Evolutionary conservation across 23 tunicate species (phyloP).

Genomic region (Trididemnum miniatum): DNA sequence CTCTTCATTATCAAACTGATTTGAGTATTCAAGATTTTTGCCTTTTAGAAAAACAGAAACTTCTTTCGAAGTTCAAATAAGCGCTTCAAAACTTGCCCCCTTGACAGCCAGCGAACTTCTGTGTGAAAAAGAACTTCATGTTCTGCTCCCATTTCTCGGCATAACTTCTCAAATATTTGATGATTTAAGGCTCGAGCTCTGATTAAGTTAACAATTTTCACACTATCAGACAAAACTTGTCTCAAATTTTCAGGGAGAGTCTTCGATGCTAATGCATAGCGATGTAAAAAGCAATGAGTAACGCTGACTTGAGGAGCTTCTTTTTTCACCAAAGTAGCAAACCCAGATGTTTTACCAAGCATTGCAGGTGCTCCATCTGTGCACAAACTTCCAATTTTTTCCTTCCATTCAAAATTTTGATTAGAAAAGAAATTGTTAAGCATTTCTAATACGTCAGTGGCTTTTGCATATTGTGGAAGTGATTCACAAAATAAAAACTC

Average conservation of each 20-base stretch:
- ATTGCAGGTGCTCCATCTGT: too few relatives aligned
- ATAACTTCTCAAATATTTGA: slow-evolving; percentile 42
- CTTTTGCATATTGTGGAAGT: slow-evolving; percentile 46
- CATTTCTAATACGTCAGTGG: slow-evolving; percentile 25
- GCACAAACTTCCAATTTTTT: too few relatives aligned
- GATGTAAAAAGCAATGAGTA: slow-evolving; percentile 52
- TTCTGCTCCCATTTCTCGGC: slow-evolving; percentile 45
- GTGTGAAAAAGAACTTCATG: slow-evolving; percentile 39
- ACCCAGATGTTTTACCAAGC: too few relatives aligned
- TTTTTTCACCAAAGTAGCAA: too few relatives aligned
- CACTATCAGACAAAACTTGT: slow-evolving; percentile 41
- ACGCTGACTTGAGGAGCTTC: slow-evolving; percentile 23
- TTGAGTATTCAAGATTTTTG: slow-evolving; percentile 27
- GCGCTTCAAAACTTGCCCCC: slow-evolving; percentile 52
- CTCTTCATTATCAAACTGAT: slow-evolving; percentile 38
- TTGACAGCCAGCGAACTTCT: slow-evolving; percentile 34
- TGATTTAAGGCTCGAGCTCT: slow-evolving; percentile 42
- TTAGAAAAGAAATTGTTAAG: slow-evolving; percentile 25
- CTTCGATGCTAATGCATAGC: slow-evolving; percentile 43
- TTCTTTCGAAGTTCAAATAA: slow-evolving; percentile 37
- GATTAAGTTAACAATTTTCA: slow-evolving; percentile 42
- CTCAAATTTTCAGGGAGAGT: slow-evolving; percentile 22
- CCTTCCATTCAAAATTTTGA: slow-evolving; percentile 33
- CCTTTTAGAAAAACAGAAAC: slow-evolving; percentile 27
- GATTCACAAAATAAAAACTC: slow-evolving; percentile 41